phyloP scores from a whole-genome alignment of 2,888 invertebrate genomes.

The Malachius bipustulatus region DNA sequence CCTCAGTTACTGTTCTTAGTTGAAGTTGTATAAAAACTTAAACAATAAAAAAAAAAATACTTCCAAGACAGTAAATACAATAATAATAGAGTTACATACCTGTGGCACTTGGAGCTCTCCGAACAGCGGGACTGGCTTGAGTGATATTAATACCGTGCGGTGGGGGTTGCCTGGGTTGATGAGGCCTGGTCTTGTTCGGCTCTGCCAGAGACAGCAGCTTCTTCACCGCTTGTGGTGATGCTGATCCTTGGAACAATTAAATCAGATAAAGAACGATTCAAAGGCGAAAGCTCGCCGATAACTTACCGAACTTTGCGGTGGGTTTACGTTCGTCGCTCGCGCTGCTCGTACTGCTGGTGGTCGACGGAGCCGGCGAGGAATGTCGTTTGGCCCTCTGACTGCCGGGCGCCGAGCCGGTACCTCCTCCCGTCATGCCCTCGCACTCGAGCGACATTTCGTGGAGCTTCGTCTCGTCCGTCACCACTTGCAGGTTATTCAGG shows the following conservation, averaged over 20 bases:
- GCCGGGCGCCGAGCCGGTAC: conserved; percentile 38
- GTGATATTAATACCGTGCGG: conserved; percentile 45
- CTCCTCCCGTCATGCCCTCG: conserved; percentile 47
- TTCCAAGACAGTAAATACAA: too few species aligned
- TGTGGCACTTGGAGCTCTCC: conserved; percentile 41
- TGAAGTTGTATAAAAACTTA: too few species aligned
- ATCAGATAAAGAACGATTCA: too few species aligned
- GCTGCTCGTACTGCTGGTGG: conserved; percentile 82
- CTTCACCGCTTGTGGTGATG: conserved; percentile 92
- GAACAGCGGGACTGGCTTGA: conserved; percentile 49
- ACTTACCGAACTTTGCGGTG: conserved; percentile 54
- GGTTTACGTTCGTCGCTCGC: conserved; percentile 61
- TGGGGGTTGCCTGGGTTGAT: conserved; percentile 63
- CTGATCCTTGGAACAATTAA: conserved; percentile 54
- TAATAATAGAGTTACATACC: conserved; percentile 24
- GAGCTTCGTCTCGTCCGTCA: conserved; percentile 82
- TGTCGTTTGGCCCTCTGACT: conserved; percentile 54
- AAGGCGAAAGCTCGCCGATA: not conserved
- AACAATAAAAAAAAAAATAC: too few species aligned
- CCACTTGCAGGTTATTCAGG: conserved; percentile 81
- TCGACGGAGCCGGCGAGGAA: conserved; percentile 86
- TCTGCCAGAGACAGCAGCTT: conserved; percentile 88
- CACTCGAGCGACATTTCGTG: conserved; percentile 84
- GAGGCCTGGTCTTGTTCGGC: conserved; percentile 75
- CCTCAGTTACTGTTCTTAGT: too few species aligned